Conservation (phyloP, 2,113 vertebrate species). For the Glaucomys volans region DNA sequence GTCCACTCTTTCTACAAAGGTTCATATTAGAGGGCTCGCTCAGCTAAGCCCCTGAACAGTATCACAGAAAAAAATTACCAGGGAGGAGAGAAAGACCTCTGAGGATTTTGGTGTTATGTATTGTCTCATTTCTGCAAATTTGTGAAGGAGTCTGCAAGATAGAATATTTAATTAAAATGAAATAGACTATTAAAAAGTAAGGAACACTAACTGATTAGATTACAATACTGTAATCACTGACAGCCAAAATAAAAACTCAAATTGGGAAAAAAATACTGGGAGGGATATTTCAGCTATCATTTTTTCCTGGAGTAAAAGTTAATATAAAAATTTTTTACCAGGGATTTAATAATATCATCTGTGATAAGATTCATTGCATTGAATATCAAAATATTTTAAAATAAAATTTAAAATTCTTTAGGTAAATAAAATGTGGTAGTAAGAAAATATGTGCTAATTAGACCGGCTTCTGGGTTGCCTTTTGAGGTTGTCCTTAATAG, state of each 20-base stretch:
- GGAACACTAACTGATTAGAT: background rate
- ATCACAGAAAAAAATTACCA: too few species aligned
- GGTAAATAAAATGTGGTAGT: background rate
- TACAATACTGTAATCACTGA: background rate
- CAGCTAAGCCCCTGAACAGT: background rate
- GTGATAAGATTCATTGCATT: background rate
- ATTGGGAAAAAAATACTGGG: background rate
- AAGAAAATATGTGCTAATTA: background rate
- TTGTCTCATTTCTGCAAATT: too few species aligned
- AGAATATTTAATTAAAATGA: too few species aligned
- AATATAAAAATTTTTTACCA: background rate
- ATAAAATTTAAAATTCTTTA: background rate
- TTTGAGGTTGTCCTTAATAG: background rate
- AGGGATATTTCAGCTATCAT: background rate
- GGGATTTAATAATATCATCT: background rate
- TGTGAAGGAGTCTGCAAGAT: too few species aligned
- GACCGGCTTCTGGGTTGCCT: background rate
- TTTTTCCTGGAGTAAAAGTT: background rate
- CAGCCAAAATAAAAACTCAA: background rate
- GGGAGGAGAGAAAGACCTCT: too few species aligned
- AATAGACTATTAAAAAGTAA: too few species aligned
- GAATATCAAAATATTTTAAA: background rate
- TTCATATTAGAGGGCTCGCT: too few species aligned
- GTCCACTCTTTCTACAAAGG: accelerated
- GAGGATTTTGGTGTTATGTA: too few species aligned